Evolutionary conservation across 2,888 invertebrate genomes (phyloP).

Genomic region (Frankliniella intonsa): DNA sequence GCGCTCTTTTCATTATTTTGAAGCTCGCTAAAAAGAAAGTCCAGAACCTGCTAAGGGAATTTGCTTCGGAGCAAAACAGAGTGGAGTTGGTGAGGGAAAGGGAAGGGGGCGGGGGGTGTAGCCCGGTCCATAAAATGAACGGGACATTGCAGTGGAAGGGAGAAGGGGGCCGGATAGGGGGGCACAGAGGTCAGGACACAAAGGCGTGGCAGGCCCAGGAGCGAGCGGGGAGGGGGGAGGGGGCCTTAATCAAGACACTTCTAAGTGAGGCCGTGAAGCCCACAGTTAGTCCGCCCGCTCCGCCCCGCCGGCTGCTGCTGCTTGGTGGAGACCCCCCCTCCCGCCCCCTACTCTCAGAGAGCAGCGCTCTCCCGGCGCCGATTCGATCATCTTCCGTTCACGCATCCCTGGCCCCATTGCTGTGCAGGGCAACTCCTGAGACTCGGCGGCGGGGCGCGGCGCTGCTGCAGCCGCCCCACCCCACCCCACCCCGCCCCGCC

Average conservation of each 20-base stretch:
- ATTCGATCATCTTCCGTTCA: conserved; percentile 13
- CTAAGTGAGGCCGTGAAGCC: background rate
- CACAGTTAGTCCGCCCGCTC: background rate
- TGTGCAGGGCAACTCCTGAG: background rate
- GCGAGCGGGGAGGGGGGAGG: background rate
- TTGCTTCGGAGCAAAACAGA: no score
- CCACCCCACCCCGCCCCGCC: background rate
- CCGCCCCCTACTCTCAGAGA: background rate
- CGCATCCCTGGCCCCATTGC: conserved; percentile 19
- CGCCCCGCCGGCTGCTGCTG: background rate
- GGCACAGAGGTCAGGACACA: background rate
- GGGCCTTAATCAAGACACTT: conserved; percentile 6
- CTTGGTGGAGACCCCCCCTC: background rate
- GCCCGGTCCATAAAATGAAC: no score
- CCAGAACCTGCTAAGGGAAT: no score
- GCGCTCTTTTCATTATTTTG: no score
- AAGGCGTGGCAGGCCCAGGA: no score
- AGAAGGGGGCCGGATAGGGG: background rate
- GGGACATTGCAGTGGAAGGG: background rate
- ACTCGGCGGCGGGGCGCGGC: background rate
- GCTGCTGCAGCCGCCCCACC: background rate
- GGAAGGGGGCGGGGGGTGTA: no score
- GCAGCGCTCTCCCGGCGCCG: background rate
- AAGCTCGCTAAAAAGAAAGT: no score
- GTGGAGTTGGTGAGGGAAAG: no score